A percentile compares a stretch with the other conserved stretches of the same genome.
Conservation (phyloP, 2,113 vertebrate species). For the Machaerirhynchus nigripectus region DNA sequence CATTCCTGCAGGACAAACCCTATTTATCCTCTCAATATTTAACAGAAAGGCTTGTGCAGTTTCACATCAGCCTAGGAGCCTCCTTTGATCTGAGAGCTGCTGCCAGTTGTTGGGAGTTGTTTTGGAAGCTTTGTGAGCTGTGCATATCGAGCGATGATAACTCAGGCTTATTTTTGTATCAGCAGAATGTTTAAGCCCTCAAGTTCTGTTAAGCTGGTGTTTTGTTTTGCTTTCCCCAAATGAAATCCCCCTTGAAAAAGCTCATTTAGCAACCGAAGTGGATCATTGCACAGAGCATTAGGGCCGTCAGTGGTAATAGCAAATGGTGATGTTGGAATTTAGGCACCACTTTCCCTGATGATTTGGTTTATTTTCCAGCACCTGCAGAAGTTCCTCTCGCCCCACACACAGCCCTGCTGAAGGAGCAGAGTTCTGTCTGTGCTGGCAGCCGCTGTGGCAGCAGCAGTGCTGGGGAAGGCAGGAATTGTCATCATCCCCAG, state of each 20-base stretch:
- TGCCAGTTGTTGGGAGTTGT: not conserved
- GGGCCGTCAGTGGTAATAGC: not conserved
- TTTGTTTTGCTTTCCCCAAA: not conserved
- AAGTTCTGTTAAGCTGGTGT: not conserved
- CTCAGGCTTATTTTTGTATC: not conserved
- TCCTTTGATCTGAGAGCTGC: slow-evolving; percentile 40
- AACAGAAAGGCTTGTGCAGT: not conserved
- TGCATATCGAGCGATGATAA: not conserved
- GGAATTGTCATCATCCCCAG: not conserved
- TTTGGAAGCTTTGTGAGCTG: not conserved
- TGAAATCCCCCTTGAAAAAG: not conserved
- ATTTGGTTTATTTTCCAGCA: not conserved
- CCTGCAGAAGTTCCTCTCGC: not conserved
- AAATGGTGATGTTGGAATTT: not conserved
- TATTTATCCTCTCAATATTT: not conserved
- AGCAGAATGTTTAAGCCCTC: not conserved
- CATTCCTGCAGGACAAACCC: not conserved
- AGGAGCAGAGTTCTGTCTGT: not conserved
- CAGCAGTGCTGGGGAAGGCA: not conserved
- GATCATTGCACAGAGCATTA: not conserved
- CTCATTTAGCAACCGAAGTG: not conserved
- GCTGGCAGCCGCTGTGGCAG: not conserved
- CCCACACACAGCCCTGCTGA: not conserved
- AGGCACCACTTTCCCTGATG: not conserved
- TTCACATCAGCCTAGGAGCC: not conserved